Percentiles rank a stretch among this genome's conserved stretches.
Evolutionary conservation across 2,113 vertebrate genomes (phyloP).

Genomic region (Eonycteris spelaea): DNA sequence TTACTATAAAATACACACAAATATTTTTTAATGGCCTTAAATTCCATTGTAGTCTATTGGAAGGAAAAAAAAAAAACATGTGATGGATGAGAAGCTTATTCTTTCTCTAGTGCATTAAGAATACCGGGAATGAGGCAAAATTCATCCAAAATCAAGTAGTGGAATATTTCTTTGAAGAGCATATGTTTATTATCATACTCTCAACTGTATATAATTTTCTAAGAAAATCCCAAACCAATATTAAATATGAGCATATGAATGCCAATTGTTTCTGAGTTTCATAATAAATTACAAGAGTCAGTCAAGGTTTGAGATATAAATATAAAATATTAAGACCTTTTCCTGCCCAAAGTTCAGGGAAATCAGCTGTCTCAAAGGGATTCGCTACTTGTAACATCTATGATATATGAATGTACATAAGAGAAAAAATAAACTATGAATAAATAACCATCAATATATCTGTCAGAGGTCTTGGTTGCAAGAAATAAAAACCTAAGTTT

Average conservation of each 20-base stretch:
- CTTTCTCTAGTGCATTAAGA: not conserved
- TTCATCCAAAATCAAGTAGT: not conserved
- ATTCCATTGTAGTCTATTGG: not conserved
- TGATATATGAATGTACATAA: not conserved
- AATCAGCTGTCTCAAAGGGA: not conserved
- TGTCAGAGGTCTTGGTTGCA: not conserved
- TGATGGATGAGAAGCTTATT: not conserved
- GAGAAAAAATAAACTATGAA: not conserved
- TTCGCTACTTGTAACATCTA: not conserved
- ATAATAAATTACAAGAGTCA: not conserved
- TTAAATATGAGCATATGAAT: not conserved
- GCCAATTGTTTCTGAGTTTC: not conserved
- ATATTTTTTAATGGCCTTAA: not conserved
- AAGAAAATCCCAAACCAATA: not conserved
- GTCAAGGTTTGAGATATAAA: not conserved
- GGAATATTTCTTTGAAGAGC: not conserved
- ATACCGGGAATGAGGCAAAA: not conserved
- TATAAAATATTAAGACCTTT: not conserved
- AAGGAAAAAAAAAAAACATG: not conserved
- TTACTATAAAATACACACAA: conserved; percentile 18
- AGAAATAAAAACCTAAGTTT: not conserved
- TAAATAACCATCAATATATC: not conserved
- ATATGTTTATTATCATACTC: not conserved
- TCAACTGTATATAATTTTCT: not conserved
- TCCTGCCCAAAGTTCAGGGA: not conserved